These are phyloP conservation scores for Episyrphus balteatus DNA, from an alignment of 1,140 invertebrate species.

Conservation along the genomic window DNA sequence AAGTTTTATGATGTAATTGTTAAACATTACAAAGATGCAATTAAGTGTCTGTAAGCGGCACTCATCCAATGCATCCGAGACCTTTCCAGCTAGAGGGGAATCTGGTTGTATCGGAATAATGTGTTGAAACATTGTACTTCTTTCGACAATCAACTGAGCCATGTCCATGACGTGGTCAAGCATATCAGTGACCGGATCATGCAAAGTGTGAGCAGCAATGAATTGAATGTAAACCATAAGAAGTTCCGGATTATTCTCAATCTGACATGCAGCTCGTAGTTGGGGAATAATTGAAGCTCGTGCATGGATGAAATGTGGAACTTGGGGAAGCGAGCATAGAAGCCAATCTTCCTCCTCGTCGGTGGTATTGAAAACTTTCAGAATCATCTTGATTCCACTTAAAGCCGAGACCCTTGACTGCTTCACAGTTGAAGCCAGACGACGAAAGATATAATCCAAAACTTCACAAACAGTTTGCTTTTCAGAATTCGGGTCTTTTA, in stretches of 20 bases:
- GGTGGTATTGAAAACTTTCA: constrained; percentile 35
- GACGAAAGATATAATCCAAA: constrained; percentile 81
- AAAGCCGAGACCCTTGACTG: constrained; percentile 66
- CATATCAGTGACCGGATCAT: constrained; percentile 52
- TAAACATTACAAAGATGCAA: constrained; percentile 35
- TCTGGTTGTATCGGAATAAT: constrained; percentile 55
- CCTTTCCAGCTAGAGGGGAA: constrained; percentile 22
- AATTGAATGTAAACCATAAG: constrained; percentile 86
- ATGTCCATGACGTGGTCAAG: constrained; percentile 63
- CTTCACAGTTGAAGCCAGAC: constrained; percentile 72
- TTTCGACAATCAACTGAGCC: constrained; percentile 83
- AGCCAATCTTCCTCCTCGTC: constrained; percentile 55
- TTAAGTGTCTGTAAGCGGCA: constrained; percentile 62
- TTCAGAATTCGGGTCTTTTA: constrained; percentile 49
- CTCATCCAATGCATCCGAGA: constrained; percentile 39
- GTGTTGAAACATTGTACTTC: constrained; percentile 75
- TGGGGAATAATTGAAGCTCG: constrained; percentile 56
- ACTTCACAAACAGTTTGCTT: constrained; percentile 61
- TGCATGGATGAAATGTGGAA: constrained; percentile 59
- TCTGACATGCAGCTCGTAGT: constrained; percentile 71
- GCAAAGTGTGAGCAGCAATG: constrained; percentile 60
- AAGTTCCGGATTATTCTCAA: constrained; percentile 75
- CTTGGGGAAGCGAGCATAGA: constrained; percentile 58
- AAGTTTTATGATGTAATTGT: constrained; percentile 38
- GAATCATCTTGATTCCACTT: constrained; percentile 47